Evolutionary conservation across 2,113 vertebrate species (phyloP).

Genomic region (Desmodus rotundus): DNA sequence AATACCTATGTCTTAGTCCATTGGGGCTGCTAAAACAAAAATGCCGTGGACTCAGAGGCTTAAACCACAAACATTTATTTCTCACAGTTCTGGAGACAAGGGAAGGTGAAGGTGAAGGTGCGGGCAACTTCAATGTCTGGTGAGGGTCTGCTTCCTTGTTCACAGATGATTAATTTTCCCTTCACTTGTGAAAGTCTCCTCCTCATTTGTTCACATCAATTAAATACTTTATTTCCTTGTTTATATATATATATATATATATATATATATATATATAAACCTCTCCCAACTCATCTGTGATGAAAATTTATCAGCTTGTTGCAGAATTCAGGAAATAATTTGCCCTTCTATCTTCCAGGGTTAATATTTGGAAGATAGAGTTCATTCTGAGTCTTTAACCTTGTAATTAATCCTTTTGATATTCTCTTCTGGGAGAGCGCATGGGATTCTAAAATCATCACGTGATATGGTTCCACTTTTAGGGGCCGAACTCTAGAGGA

Average conservation of each 20-base stretch:
- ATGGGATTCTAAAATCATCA: background rate
- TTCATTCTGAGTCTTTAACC: background rate
- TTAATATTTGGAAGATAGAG: background rate
- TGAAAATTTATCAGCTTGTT: background rate
- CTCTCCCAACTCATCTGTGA: background rate
- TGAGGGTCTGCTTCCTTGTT: background rate
- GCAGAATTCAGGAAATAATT: background rate
- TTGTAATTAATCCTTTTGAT: background rate
- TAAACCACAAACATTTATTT: background rate
- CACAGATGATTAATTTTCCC: background rate
- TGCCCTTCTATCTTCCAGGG: background rate
- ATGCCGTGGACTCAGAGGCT: background rate
- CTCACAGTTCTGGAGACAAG: background rate
- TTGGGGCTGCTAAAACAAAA: background rate
- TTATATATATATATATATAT: too few relatives aligned
- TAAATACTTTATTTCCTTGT: background rate
- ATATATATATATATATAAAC: too few relatives aligned
- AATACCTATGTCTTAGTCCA: background rate
- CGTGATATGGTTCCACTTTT: background rate
- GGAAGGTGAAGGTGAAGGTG: background rate
- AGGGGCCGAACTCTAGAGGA: background rate
- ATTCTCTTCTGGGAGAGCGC: background rate
- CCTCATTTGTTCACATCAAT: background rate
- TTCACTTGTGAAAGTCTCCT: background rate
- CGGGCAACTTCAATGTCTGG: background rate